These are phyloP conservation scores for Dicerorhinus sumatrensis DNA, from an alignment of 2,113 vertebrate species.

Conservation along the genomic window DNA sequence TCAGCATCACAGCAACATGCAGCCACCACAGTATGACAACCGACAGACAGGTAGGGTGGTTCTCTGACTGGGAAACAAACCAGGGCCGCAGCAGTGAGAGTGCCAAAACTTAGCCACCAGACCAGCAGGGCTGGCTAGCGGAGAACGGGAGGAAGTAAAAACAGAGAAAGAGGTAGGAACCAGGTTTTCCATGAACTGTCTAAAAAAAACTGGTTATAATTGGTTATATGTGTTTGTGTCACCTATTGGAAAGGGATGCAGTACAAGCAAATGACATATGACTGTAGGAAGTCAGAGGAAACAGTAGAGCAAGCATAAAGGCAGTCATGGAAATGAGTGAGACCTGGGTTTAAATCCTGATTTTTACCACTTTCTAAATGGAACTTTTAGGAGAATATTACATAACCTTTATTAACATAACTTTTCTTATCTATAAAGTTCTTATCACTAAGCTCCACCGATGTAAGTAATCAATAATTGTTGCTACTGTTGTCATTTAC, in stretches of 20 bases:
- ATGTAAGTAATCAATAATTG: neutral
- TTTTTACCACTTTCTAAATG: neutral
- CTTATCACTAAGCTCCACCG: neutral
- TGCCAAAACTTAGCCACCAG: no score
- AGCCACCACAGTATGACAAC: no score
- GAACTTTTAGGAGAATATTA: neutral
- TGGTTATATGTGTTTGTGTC: neutral
- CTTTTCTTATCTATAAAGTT: neutral
- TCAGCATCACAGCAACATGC: no score
- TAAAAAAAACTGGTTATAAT: neutral
- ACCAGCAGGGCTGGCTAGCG: no score
- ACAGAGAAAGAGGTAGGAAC: neutral
- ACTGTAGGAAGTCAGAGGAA: neutral
- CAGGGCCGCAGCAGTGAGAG: no score
- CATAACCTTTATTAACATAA: neutral
- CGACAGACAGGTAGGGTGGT: no score
- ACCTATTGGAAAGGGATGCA: neutral
- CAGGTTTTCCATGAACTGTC: neutral
- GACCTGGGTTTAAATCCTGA: neutral
- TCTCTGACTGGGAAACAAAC: no score
- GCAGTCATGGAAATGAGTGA: neutral
- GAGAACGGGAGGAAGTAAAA: neutral
- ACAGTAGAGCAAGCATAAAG: neutral
- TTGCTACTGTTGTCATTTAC: neutral
- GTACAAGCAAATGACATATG: neutral